phyloP scores from a whole-genome alignment of 2,888 invertebrate genomes.

The Ecdyonurus torrentis region DNA sequence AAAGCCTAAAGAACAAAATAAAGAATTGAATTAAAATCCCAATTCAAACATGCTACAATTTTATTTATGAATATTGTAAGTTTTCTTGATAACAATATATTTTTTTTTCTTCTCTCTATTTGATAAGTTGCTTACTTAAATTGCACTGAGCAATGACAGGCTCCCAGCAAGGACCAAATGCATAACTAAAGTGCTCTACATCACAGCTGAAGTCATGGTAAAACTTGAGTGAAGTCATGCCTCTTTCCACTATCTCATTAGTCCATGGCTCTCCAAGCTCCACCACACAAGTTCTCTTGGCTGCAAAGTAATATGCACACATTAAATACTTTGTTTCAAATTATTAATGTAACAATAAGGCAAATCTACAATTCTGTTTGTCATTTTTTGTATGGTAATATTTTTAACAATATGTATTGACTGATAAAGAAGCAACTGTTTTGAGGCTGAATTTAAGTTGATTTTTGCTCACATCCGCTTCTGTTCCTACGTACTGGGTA shows the following conservation, averaged over 20 bases:
- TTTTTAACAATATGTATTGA: too few relatives aligned
- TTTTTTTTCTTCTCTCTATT: too few relatives aligned
- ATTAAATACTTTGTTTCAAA: not conserved
- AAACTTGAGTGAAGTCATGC: conserved; percentile 90
- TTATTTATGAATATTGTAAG: not conserved
- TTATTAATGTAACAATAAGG: too few relatives aligned
- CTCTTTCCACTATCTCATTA: conserved; percentile 61
- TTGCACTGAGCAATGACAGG: conserved; percentile 87
- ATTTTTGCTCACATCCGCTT: too few relatives aligned
- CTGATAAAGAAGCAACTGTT: too few relatives aligned
- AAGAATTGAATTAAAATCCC: not conserved
- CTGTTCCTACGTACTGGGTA: too few relatives aligned
- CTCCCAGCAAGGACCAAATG: conserved; percentile 99
- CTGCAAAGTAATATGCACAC: conserved; percentile 27
- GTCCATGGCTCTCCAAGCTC: conserved; percentile 78
- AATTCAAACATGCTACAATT: conserved; percentile 11
- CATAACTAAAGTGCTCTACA: conserved; percentile 72
- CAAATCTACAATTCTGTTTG: too few relatives aligned
- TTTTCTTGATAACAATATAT: not conserved
- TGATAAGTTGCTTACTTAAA: conserved; percentile 46
- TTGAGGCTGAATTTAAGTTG: too few relatives aligned
- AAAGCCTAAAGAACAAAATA: conserved; percentile 38
- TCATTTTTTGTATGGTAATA: too few relatives aligned
- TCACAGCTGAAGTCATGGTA: conserved; percentile 96
- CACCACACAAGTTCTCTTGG: conserved; percentile 56